Base-by-base conservation (phyloP, 1,140 invertebrate genomes). In the Drosophila sproati region DNA sequence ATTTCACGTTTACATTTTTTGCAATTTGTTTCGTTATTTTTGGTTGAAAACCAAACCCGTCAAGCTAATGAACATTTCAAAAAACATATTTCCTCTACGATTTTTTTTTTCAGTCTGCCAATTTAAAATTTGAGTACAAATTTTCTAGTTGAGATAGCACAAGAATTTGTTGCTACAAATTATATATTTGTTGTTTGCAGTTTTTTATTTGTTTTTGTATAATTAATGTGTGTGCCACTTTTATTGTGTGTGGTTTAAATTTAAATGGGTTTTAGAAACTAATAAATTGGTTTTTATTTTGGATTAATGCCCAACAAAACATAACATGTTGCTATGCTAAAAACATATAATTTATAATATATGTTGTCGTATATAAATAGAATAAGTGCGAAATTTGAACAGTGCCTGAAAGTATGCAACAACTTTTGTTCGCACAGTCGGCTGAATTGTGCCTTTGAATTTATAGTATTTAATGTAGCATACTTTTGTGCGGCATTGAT, bases 191-290 rank as follows among this genome's bases (percentile, higher is more conserved):
- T 59, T 43, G 45, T 52, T 39, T 52, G 45, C 59, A 20, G 20
- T 20, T 20, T 20, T 20, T 43, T 70, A 29, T 34, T 37, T 35
- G 39, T n/a, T 5, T 60, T 32, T 8, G 35, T 77, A 79, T 88
- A 83, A 87, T 87, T 87, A 88, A 87, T 87, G 83, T 83, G 83
- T 87, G 83, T 87, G 83, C 83, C 83, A 87, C 64, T 82, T 87
- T 77, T 43, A 3, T 37, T 60, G 52, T 35, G 71, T 50, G 54
- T 55, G 54, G 41, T 66, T 69, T 74, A 57, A 66, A 66, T 77
- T 73, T 69, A 80, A 88, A 85, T 73, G 66, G 67, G 54, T 68
- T 77, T 80, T 57, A 68, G 73, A 73, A 77, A 77, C 77, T 85
- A 90, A 88, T 88, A 70, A 88, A 74, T 73, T 45, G 52, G 55